phyloP scores from a whole-genome alignment of 2,797 vertebrate genomes.

The Xyrichtys novacula region DNA sequence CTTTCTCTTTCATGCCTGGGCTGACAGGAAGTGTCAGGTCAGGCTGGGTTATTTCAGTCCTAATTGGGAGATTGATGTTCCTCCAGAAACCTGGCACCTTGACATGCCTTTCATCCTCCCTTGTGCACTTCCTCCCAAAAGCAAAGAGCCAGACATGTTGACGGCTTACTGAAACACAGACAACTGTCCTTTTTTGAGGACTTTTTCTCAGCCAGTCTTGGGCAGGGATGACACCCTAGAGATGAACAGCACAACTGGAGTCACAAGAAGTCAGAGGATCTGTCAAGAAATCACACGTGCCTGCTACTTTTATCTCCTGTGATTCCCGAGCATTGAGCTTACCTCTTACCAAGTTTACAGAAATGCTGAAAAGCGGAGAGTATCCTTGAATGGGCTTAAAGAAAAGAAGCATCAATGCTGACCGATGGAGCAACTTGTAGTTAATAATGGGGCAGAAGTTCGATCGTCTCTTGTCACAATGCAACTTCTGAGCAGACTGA shows the following conservation, averaged over 20 bases:
- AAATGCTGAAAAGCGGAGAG: slow-evolving; percentile 54
- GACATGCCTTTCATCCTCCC: slow-evolving; percentile 79
- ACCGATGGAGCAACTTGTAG: slow-evolving; percentile 78
- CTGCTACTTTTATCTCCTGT: slow-evolving; percentile 42
- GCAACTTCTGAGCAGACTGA: slow-evolving; percentile 47
- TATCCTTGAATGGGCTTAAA: slow-evolving; percentile 63
- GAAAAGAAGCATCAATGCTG: slow-evolving; percentile 59
- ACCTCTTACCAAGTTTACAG: slow-evolving; percentile 38
- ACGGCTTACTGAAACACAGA: slow-evolving; percentile 74
- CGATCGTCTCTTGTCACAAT: slow-evolving; percentile 51
- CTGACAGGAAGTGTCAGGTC: slow-evolving; percentile 79
- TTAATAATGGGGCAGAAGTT: slow-evolving; percentile 65
- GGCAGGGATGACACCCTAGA: slow-evolving; percentile 45
- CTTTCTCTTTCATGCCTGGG: slow-evolving; percentile 34
- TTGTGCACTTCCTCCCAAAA: slow-evolving; percentile 77
- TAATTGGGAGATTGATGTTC: slow-evolving; percentile 85
- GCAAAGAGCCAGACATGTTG: slow-evolving; percentile 77
- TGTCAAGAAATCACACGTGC: slow-evolving; percentile 28
- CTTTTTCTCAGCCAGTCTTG: slow-evolving; percentile 53
- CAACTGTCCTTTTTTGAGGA: slow-evolving; percentile 69
- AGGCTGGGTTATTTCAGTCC: slow-evolving; percentile 80
- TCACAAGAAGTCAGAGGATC: slow-evolving; percentile 10
- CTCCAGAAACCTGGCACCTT: slow-evolving; percentile 84
- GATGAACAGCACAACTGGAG: slow-evolving; percentile 13
- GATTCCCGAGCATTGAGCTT: slow-evolving; percentile 28